Evolutionary conservation across 2,888 invertebrate genomes (phyloP).

Genomic region (Hypercompe scribonia): DNA sequence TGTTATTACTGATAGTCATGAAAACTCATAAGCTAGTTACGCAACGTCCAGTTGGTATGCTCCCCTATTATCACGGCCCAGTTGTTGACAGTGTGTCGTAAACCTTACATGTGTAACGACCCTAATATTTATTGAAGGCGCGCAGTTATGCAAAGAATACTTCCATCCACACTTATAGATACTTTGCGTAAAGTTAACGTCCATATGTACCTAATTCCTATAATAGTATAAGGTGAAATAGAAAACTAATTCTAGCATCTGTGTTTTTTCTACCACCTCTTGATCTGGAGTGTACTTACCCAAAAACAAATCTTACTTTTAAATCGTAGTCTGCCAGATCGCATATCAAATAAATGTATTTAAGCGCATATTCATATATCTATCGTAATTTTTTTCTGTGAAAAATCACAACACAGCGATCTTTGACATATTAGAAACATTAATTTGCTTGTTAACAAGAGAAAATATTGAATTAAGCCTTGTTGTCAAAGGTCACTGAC

Average conservation of each 20-base stretch:
- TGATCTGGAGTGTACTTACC: not conserved
- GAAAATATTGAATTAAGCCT: conserved; percentile 19
- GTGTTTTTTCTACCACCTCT: not conserved
- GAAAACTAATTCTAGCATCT: not conserved
- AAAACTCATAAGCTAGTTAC: conserved; percentile 52
- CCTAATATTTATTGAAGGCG: conserved; percentile 51
- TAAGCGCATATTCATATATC: not conserved
- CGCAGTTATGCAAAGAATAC: conserved; percentile 48
- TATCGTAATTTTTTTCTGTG: not conserved
- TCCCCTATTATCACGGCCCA: conserved; percentile 79
- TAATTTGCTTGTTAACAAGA: conserved; percentile 28
- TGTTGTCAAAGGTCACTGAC: conserved; percentile 27
- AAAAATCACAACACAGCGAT: not conserved
- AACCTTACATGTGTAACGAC: conserved; percentile 64
- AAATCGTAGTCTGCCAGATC: not conserved
- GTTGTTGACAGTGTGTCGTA: conserved; percentile 72
- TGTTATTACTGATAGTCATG: conserved; percentile 23
- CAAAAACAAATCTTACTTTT: not conserved
- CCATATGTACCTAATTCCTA: not conserved
- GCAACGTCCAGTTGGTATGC: conserved; percentile 59
- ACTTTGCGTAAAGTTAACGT: not conserved
- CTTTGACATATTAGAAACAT: conserved; percentile 25
- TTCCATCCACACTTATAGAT: conserved; percentile 7
- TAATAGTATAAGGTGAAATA: not conserved
- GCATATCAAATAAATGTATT: not conserved